phyloP scores from a whole-genome alignment of 2,797 vertebrate genomes.

The Cryptoblepharus egeriae region DNA sequence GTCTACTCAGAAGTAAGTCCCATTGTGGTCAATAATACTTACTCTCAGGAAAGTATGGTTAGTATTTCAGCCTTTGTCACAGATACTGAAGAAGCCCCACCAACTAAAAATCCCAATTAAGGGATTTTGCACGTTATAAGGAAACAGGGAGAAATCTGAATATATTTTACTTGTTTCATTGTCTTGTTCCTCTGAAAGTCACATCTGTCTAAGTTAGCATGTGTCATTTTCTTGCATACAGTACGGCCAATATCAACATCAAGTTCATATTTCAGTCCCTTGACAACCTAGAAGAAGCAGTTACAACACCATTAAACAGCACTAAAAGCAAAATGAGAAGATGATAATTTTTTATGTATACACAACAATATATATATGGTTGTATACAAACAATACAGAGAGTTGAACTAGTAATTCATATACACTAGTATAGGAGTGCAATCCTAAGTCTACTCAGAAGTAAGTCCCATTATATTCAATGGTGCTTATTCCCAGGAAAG shows the following conservation, averaged over 20 bases:
- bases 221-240: constrained; percentile 80
- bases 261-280: constrained; percentile 85
- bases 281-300: constrained; percentile 81
- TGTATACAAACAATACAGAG: too few relatives aligned
- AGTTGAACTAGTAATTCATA: too few relatives aligned
- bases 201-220: constrained; percentile 76
- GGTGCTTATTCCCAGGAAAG: too few relatives aligned
- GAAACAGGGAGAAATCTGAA: neutral
- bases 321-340: neutral
- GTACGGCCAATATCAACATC: constrained; percentile 84
- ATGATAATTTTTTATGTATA: too few relatives aligned
- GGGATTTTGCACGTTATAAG: neutral
- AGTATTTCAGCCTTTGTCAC: too few relatives aligned
- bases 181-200: constrained; percentile 77
- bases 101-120: neutral
- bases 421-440: too few relatives aligned
- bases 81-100: neutral
- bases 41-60: too few relatives aligned
- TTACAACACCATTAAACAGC: constrained; percentile 27
- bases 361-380: too few relatives aligned
- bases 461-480: too few relatives aligned
- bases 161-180: constrained; percentile 78
- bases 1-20: too few relatives aligned
- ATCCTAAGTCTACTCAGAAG: too few relatives aligned
- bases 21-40: too few relatives aligned